Percentiles rank a stretch among this genome's conserved stretches.
phyloP scores from a whole-genome alignment of 1,140 invertebrate species.

The Drosophila quadrilineata region DNA sequence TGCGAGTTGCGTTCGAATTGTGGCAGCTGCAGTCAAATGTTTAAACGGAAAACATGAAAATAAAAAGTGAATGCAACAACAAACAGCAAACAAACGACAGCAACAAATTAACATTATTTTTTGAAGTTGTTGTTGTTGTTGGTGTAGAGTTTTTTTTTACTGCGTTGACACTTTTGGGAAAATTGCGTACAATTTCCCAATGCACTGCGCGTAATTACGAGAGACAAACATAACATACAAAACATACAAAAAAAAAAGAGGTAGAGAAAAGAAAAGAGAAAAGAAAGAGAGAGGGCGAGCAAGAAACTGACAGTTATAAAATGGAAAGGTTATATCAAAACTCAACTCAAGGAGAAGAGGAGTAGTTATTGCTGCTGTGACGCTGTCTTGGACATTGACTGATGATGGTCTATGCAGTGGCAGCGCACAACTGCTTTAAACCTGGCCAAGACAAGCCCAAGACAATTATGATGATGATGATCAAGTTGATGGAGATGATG shows the following conservation, averaged over 20 bases:
- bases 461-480: conserved; percentile 40
- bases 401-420: conserved; percentile 36
- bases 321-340: conserved; percentile 65
- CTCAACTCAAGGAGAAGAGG: too few species aligned
- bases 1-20: conserved; percentile 39
- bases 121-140: too few species aligned
- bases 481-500: conserved; percentile 30
- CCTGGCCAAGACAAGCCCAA: background rate
- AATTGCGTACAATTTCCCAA: conserved; percentile 66
- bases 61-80: conserved; percentile 41
- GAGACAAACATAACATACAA: too few species aligned
- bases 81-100: conserved; percentile 26
- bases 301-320: conserved; percentile 60
- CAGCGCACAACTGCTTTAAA: background rate
- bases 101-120: conserved; percentile 70
- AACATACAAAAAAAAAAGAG: too few species aligned
- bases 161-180: conserved; percentile 71
- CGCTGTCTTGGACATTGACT: conserved; percentile 56
- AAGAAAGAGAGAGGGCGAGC: conserved; percentile 10
- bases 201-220: conserved; percentile 54
- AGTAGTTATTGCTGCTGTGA: conserved; percentile 30
- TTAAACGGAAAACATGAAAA: conserved; percentile 10
- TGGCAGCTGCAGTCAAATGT: conserved; percentile 21
- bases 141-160: too few species aligned
- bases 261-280: background rate